phyloP scores from a whole-genome alignment of 2,888 invertebrate genomes.

The Endomychus coccineus region DNA sequence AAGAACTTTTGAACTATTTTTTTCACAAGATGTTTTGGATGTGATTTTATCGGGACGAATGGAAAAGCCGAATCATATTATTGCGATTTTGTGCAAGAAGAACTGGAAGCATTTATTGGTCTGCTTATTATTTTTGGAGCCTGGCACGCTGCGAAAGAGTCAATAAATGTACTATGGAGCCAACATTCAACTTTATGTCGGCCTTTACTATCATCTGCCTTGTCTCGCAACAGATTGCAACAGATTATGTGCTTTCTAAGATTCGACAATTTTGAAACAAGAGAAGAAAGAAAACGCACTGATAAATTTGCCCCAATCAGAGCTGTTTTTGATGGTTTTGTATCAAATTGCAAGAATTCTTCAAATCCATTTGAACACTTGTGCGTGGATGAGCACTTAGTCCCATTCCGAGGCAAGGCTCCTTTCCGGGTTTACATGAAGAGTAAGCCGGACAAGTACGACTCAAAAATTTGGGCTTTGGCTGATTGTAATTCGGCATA shows the following conservation, averaged over 20 bases:
- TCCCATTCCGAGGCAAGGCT: no score
- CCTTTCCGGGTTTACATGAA: no score
- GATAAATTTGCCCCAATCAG: constrained; percentile 13
- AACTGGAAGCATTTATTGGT: constrained; percentile 6
- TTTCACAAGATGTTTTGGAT: constrained; percentile 5
- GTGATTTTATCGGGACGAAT: constrained; percentile 7
- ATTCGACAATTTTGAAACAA: constrained; percentile 15
- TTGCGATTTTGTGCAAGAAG: constrained; percentile 1
- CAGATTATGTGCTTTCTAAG: constrained; percentile 10
- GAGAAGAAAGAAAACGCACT: constrained; percentile 11
- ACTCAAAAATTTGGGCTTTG: no score
- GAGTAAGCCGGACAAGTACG: no score
- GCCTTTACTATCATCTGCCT: constrained; percentile 16
- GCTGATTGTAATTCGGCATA: no score
- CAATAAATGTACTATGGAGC: constrained; percentile 15
- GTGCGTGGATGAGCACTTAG: no score
- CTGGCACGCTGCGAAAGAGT: constrained; percentile 13
- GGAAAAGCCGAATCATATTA: constrained; percentile 5
- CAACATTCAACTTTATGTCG: constrained; percentile 17
- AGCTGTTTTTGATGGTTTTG: constrained; percentile 11
- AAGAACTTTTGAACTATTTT: constrained; percentile 6
- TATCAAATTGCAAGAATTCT: constrained; percentile 9
- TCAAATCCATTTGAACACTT: constrained; percentile 5
- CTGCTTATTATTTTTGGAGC: constrained; percentile 18
- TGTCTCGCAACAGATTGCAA: constrained; percentile 14